Evolutionary conservation across 1,140 invertebrate species (phyloP), one percentile per base, ranked within the genome.

Genomic region (Drosophila sp.): DNA sequence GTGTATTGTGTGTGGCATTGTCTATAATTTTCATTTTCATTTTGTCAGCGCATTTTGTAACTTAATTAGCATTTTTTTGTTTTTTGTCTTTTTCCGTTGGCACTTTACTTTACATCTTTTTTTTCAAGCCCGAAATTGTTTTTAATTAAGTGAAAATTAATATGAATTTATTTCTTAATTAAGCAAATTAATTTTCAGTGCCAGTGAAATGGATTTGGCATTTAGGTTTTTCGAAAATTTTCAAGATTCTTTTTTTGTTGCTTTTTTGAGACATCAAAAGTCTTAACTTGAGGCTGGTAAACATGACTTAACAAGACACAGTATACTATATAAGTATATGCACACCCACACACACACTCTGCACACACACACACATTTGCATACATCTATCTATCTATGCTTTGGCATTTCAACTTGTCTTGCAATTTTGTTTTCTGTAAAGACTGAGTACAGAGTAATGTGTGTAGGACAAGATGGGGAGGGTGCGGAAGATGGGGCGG

Each of bases 1-100:
- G 40, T 63, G 54, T 63, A 65, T 67, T 41, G 41, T 64, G 55
- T 63, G 60, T 65, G 44, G 23, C 75, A 73, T 70, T 77, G 66
- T 79, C 81, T 84, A 84, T 84, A 85, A 79, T 79, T 84, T 84
- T 62, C 63, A 76, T 79, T 84, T 84, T 62, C 63, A 80, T 85
- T 80, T 84, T 80, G 63, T 75, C 76, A 68, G 80, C 66, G 73
- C 64, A 84, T 84, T 84, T 84, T 84, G 80, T 83, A 80, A 84
- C 66, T 84, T 80, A 80, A 84, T 84, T 84, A 80, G 80, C 80
- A 83, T 84, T 84, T 82, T 58, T 55, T 74, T 73, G 74, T 64
- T 61, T 61, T 60, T 60, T 32, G 41, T 35, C 29, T 50, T 60
- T 66, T 63, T 40, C 60, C 23, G n/a, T 41, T 61, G 32, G 23